Evolutionary conservation across 2,888 invertebrate species (phyloP), one percentile per base, ranked within the genome.

Genomic region (Tipula unca): DNA sequence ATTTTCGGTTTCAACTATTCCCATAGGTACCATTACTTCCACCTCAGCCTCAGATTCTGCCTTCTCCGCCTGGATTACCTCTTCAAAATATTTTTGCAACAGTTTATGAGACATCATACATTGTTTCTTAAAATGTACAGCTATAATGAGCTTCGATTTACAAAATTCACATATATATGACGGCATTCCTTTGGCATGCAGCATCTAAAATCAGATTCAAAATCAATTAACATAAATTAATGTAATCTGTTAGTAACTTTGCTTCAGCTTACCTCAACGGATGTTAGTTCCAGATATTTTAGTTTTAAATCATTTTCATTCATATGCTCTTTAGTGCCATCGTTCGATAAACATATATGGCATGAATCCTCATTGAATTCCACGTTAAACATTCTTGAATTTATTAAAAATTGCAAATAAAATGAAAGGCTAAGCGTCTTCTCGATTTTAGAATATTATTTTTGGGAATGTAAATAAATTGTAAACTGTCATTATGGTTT

Each of bases 121-220:
- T 48, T 86, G 86, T 8, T 85, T 84, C 13, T 86, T 86, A 84
- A 87, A 87, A 84, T 86, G 86, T 29, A 69, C 29, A 69, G 86
- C 86, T 13, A 86, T 87, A 32, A 86, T 86, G 10, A 87, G 54
- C 69, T 87, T 86, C 4, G 87, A 87, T 86, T 87, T 87, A 84
- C 87, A 87, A n/a, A 86, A 86, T 85, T 87, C 87, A 48, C 87
- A 87, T 14, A 87, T 86, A 17, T 82, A 85, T 1, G 36, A 39
- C 10, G 87, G 87, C n/a, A 87, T 84, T 8, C 85, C 86, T 14
- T 82, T 32, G 5, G 32, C 17, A 29, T 85, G 69, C 25, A 82
- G 48, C 14, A 86, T 13, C 86, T 86, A 35, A 4, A 86, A 86
- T 20, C 6, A 85, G 1, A 48, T n/a, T 48, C 3, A n/a, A 48